Conservation (phyloP, 1,140 invertebrate genomes). For the Drosophila neocordata region DNA sequence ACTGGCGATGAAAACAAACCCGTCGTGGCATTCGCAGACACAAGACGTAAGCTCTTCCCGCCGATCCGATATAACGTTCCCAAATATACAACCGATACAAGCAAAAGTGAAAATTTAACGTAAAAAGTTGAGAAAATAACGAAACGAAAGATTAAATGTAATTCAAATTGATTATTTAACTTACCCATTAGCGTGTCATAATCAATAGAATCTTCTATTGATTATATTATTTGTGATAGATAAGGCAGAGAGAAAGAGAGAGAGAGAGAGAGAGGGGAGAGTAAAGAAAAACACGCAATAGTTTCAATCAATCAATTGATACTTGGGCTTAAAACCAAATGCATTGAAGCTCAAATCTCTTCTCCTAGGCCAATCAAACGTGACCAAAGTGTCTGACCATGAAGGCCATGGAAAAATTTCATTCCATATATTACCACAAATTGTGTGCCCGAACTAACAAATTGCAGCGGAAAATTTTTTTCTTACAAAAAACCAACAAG, state of each 20-base stretch:
- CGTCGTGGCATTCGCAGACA: constrained; percentile 76
- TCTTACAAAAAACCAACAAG: not conserved
- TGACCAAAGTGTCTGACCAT: constrained; percentile 16
- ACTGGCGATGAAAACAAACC: constrained; percentile 74
- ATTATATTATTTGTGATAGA: constrained; percentile 1
- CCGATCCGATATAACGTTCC: too few relatives aligned
- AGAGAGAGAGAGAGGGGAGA: too few relatives aligned
- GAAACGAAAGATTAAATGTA: constrained; percentile 2
- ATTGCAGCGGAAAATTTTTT: constrained; percentile 59
- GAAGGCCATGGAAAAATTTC: constrained; percentile 22
- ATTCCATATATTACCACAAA: constrained; percentile 57
- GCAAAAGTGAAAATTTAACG: constrained; percentile 23
- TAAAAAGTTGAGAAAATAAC: constrained; percentile 5
- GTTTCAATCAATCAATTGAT: not conserved
- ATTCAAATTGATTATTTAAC: constrained; percentile 17
- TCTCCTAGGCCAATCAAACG: not conserved
- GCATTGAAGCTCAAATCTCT: not conserved
- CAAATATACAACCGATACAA: too few relatives aligned
- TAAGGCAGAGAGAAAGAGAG: too few relatives aligned
- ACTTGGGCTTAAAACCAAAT: not conserved
- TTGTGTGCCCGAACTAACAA: constrained; percentile 52
- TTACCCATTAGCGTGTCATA: constrained; percentile 9
- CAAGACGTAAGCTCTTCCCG: constrained; percentile 57
- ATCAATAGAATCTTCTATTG: constrained; percentile 1
- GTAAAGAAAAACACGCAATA: constrained; percentile 18